These are phyloP conservation scores for Lamellibrachia satsuma DNA, from an alignment of 2,888 invertebrate species.

Conservation along the genomic window DNA sequence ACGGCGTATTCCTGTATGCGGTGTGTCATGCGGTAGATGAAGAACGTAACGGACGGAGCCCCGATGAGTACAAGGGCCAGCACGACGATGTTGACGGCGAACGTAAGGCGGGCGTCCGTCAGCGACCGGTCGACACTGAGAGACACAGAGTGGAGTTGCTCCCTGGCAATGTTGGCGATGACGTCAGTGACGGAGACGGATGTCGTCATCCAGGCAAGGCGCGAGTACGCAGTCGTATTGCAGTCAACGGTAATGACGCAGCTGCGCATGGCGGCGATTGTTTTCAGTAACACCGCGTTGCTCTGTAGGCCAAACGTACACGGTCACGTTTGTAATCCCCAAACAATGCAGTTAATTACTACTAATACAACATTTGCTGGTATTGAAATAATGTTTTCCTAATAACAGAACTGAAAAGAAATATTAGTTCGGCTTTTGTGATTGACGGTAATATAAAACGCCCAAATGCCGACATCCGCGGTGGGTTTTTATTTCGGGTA, in stretches of 20 bases:
- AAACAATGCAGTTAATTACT: too few relatives aligned
- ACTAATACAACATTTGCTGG: too few relatives aligned
- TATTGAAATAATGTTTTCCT: too few relatives aligned
- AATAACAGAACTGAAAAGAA: too few relatives aligned
- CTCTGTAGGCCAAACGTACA: not conserved
- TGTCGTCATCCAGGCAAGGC: not conserved
- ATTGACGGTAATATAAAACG: too few relatives aligned
- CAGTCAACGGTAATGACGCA: not conserved
- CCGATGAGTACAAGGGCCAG: constrained; percentile 52
- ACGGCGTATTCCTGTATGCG: constrained; percentile 50
- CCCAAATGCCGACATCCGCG: too few relatives aligned
- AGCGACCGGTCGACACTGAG: not conserved
- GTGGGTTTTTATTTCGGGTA: too few relatives aligned
- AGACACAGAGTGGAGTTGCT: not conserved
- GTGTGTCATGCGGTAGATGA: constrained; percentile 48
- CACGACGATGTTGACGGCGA: constrained; percentile 77
- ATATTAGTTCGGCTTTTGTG: too few relatives aligned
- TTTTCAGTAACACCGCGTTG: not conserved
- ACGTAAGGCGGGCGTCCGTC: constrained; percentile 53
- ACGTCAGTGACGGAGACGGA: not conserved
- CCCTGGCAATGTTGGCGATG: not conserved
- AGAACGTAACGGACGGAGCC: constrained; percentile 53
- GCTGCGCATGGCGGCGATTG: not conserved
- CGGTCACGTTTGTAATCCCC: too few relatives aligned
- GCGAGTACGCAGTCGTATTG: not conserved